phyloP scores from a whole-genome alignment of 92 coral and sea anemone species.

The Scolanthus callimorphus region DNA sequence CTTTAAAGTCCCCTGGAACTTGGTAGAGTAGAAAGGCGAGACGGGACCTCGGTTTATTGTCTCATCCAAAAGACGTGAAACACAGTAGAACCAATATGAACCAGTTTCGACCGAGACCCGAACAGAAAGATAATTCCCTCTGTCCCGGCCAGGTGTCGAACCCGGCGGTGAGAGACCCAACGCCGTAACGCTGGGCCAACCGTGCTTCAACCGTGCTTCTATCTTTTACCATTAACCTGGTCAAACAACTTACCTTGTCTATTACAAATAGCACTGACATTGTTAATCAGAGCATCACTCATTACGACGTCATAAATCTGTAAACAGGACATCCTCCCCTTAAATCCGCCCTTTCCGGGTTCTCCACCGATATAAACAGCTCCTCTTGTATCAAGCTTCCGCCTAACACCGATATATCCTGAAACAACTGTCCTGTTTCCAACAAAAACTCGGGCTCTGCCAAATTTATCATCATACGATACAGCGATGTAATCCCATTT shows the following conservation, averaged over 20 bases:
- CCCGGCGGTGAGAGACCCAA: too few species aligned
- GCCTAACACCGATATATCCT: neutral
- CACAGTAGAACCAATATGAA: too few species aligned
- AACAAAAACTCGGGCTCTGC: neutral
- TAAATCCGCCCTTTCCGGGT: neutral
- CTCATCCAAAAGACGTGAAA: too few species aligned
- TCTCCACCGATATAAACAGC: neutral
- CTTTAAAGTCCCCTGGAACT: too few species aligned
- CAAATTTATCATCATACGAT: neutral
- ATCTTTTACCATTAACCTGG: too few species aligned
- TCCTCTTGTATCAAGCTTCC: neutral
- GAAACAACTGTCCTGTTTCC: neutral
- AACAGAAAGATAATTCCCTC: too few species aligned
- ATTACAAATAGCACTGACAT: neutral
- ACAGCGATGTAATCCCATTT: neutral
- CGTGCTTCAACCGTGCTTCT: too few species aligned
- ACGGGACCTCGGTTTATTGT: too few species aligned
- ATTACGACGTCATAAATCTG: slow-evolving; percentile 1
- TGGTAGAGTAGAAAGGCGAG: too few species aligned
- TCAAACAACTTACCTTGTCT: slow-evolving; percentile 2
- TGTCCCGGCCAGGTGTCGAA: too few species aligned
- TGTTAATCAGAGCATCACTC: neutral
- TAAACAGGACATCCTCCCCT: slow-evolving; percentile 1
- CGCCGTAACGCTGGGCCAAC: too few species aligned
- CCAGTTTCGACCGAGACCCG: too few species aligned